phyloP scores from a whole-genome alignment of 2,797 vertebrate genomes.

The Poecilia gillii region DNA sequence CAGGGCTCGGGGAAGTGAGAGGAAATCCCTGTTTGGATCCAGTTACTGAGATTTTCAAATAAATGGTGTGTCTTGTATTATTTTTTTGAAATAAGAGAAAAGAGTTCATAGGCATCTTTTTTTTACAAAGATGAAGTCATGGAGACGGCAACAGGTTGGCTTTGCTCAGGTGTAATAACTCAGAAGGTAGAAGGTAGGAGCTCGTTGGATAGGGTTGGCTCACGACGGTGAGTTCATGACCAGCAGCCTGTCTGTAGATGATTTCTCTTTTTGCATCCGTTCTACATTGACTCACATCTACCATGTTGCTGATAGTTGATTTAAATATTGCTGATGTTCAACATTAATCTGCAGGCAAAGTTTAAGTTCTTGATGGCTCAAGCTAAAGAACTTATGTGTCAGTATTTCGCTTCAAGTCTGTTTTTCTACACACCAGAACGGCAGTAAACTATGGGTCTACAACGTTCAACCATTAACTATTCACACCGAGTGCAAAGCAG shows the following conservation, averaged over 20 bases:
- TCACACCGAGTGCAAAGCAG: not conserved
- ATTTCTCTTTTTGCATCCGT: not conserved
- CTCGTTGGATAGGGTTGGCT: not conserved
- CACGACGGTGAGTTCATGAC: not conserved
- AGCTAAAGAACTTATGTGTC: not conserved
- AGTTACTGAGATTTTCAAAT: conserved; percentile 3
- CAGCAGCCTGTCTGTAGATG: not conserved
- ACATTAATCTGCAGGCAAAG: not conserved
- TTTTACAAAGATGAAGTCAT: not conserved
- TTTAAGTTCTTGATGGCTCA: not conserved
- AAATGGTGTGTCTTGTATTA: not conserved
- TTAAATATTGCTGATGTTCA: not conserved
- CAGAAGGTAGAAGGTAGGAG: not conserved
- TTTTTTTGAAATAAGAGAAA: not conserved
- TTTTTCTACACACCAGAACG: not conserved
- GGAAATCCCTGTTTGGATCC: conserved; percentile 8
- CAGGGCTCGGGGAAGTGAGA: conserved; percentile 19
- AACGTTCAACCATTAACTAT: not conserved
- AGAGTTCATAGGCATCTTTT: not conserved
- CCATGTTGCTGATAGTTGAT: not conserved
- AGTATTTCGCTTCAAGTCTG: not conserved
- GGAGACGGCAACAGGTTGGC: not conserved
- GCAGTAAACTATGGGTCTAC: not conserved
- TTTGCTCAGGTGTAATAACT: not conserved
- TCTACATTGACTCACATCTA: not conserved